Evolutionary conservation across 2,888 invertebrate genomes (phyloP).

Genomic region (Gastracanthus pulcherrimus): DNA sequence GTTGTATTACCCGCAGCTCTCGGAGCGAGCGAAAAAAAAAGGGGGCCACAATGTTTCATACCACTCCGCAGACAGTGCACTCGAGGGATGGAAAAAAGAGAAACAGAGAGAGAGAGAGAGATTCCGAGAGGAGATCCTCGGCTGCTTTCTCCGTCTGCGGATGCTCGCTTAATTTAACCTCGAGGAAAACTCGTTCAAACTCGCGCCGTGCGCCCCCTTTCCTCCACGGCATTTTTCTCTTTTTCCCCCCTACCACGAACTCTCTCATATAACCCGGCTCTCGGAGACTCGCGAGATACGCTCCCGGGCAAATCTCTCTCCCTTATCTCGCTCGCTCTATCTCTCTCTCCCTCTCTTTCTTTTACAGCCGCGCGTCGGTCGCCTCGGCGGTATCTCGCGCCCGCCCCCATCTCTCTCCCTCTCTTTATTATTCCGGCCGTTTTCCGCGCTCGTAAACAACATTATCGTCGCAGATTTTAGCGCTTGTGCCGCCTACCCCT

Average conservation of each 20-base stretch:
- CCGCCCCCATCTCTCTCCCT: too few species aligned
- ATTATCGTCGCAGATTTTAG: slow-evolving; percentile 53
- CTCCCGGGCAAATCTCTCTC: slow-evolving; percentile 24
- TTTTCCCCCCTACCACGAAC: background rate
- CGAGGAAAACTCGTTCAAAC: slow-evolving; percentile 53
- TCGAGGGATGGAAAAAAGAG: background rate
- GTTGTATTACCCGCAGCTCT: background rate
- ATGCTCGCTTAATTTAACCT: slow-evolving; percentile 54
- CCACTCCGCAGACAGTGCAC: background rate
- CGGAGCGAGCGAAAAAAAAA: background rate
- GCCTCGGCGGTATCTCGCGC: slow-evolving; percentile 12
- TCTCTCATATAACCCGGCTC: too few species aligned
- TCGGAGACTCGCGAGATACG: slow-evolving; percentile 6
- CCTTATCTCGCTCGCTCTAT: slow-evolving; percentile 22
- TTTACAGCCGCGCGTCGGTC: slow-evolving; percentile 14
- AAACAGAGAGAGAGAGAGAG: slow-evolving; percentile 20
- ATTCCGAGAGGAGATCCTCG: background rate
- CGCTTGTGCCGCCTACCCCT: too few species aligned
- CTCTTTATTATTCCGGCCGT: slow-evolving; percentile 48
- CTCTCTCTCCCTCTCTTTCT: slow-evolving; percentile 31
- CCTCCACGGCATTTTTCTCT: slow-evolving; percentile 32
- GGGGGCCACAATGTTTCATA: background rate
- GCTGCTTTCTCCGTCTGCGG: slow-evolving; percentile 38
- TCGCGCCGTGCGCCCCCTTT: background rate
- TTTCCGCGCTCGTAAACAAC: slow-evolving; percentile 52